Conservation (phyloP, 2,113 vertebrate genomes). For the Herpailurus yagouaroundi region DNA sequence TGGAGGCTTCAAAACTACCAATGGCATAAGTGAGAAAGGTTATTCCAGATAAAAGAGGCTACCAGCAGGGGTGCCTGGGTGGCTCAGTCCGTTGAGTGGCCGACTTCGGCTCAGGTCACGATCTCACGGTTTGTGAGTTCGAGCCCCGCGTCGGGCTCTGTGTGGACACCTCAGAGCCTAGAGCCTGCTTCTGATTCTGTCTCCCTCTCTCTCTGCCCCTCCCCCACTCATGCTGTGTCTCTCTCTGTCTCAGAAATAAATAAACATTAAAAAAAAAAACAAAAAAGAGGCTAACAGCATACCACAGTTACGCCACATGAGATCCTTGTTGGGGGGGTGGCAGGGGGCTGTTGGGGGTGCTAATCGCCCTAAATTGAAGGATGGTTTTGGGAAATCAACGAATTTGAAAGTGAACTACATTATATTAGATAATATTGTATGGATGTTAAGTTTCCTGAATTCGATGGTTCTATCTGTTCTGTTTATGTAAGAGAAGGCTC, state of each 20-base stretch:
- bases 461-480: background rate
- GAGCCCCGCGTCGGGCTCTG: too few relatives aligned
- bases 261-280: too few relatives aligned
- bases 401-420: background rate
- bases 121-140: too few relatives aligned
- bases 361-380: background rate
- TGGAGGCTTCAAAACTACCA: background rate
- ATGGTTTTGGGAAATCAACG: background rate
- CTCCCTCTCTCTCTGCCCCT: too few relatives aligned
- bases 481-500: background rate
- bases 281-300: background rate
- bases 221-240: too few relatives aligned
- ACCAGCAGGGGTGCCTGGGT: too few relatives aligned
- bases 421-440: background rate
- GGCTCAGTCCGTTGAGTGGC: too few relatives aligned
- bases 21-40: background rate
- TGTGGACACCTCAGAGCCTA: too few relatives aligned
- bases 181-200: too few relatives aligned
- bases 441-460: background rate
- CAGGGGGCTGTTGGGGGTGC: too few relatives aligned
- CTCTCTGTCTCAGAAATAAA: too few relatives aligned
- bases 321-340: background rate
- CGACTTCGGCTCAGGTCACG: too few relatives aligned
- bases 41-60: background rate
- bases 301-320: fast-evolving